Conservation (phyloP, 1,140 invertebrate genomes). For the Solenopsis invicta region DNA sequence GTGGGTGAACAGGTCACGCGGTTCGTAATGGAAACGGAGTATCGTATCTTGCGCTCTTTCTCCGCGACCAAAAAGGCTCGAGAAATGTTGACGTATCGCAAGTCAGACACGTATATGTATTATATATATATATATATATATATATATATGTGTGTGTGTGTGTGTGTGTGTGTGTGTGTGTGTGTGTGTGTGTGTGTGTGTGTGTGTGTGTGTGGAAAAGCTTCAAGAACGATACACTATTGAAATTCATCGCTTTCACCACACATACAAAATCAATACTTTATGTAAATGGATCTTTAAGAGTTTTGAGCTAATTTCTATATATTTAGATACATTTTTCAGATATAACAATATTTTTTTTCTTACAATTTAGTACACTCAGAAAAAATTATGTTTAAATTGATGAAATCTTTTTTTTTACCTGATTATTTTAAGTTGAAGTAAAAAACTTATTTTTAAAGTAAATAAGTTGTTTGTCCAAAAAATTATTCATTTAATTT, state of each 20-base stretch:
- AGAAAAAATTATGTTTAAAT: too few species aligned
- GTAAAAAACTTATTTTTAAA: too few species aligned
- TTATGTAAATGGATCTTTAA: neutral
- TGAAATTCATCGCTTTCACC: slow-evolving; percentile 72
- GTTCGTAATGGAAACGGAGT: slow-evolving; percentile 66
- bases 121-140: too few species aligned
- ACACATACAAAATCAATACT: neutral
- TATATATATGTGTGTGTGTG: too few species aligned
- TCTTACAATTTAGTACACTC: neutral
- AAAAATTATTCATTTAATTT: too few species aligned
- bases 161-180: too few species aligned
- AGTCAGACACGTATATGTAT: slow-evolving; percentile 31
- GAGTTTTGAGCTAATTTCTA: slow-evolving; percentile 5
- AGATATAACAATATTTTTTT: slow-evolving; percentile 5
- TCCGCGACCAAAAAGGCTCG: slow-evolving; percentile 32
- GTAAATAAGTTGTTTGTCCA: too few species aligned
- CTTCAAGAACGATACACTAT: slow-evolving; percentile 68
- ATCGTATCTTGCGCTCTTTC: slow-evolving; percentile 53
- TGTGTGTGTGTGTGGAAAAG: slow-evolving; percentile 60
- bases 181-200: too few species aligned
- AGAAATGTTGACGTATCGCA: slow-evolving; percentile 57
- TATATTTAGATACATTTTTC: neutral
- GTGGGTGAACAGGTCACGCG: slow-evolving; percentile 80
- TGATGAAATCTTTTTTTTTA: too few species aligned
- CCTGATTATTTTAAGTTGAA: too few species aligned